These are phyloP conservation scores for Hippolais icterina DNA, from an alignment of 2,113 vertebrate genomes.

Conservation along the genomic window DNA sequence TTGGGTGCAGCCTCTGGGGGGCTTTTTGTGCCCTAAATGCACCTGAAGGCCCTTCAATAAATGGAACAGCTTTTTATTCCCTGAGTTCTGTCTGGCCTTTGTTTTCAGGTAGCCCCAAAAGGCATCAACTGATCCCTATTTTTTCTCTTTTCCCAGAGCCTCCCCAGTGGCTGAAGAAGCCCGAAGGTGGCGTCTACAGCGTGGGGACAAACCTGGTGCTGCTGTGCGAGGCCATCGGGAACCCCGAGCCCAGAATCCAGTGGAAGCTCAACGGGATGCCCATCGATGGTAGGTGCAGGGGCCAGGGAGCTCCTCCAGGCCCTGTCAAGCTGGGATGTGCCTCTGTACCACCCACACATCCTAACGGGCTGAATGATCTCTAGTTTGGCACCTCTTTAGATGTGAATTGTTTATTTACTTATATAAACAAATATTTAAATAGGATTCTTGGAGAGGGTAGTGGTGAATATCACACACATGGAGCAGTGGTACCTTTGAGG, in stretches of 20 bases:
- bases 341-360: fast-evolving
- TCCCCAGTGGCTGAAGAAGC: slow-evolving; percentile 85
- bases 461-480: neutral
- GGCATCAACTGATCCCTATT: neutral
- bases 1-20: neutral
- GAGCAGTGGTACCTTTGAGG: neutral
- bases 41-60: neutral
- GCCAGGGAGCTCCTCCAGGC: fast-evolving
- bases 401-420: neutral
- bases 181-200: slow-evolving; percentile 81
- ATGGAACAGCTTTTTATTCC: neutral
- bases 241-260: slow-evolving; percentile 78
- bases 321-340: neutral
- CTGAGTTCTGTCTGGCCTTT: neutral
- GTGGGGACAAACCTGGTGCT: slow-evolving; percentile 80
- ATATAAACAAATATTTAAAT: neutral
- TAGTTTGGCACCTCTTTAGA: neutral
- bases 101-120: neutral
- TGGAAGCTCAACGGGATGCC: slow-evolving; percentile 88
- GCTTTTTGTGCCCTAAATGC: neutral
- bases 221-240: slow-evolving; percentile 85
- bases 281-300: slow-evolving; percentile 76
- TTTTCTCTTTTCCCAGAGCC: slow-evolving; percentile 75
- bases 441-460: neutral
- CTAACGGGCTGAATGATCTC: fast-evolving